phyloP scores from a whole-genome alignment of 2,797 vertebrate species.

The Cirrhinus mrigala region DNA sequence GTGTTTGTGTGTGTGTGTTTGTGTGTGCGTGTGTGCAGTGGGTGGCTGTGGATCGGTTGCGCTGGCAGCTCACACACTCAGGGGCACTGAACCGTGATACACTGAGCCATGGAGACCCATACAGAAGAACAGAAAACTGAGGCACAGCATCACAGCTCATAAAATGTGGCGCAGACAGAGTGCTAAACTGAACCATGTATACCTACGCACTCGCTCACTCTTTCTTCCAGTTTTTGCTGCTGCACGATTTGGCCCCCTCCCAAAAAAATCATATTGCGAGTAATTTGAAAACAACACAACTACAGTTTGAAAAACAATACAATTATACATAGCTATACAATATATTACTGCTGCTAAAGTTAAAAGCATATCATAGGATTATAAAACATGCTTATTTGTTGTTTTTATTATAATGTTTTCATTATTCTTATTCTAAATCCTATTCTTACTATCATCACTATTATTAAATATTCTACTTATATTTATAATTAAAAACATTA shows the following conservation, averaged over 20 bases:
- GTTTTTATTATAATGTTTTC: too few relatives aligned
- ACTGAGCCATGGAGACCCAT: constrained; percentile 20
- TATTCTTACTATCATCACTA: too few relatives aligned
- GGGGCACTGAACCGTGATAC: constrained; percentile 35
- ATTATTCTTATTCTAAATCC: too few relatives aligned
- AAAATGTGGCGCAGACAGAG: background rate
- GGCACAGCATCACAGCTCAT: constrained; percentile 14
- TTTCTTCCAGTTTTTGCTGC: background rate
- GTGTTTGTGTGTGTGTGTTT: background rate
- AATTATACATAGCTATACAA: background rate
- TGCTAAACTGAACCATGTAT: constrained; percentile 1
- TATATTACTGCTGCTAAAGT: background rate
- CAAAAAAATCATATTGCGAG: background rate
- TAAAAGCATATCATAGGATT: background rate
- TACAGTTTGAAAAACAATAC: background rate
- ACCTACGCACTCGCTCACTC: background rate
- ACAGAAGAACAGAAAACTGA: constrained; percentile 23
- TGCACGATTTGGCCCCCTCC: background rate
- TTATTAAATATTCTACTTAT: too few relatives aligned
- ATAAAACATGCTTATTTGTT: too few relatives aligned
- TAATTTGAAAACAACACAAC: background rate
- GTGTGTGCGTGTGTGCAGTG: constrained; percentile 34
- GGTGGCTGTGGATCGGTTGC: constrained; percentile 11
- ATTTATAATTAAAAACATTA: too few relatives aligned
- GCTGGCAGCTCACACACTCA: constrained; percentile 45